Evolutionary conservation across 2,113 vertebrate genomes (phyloP).

Genomic region (Opisthocomus hoazin): DNA sequence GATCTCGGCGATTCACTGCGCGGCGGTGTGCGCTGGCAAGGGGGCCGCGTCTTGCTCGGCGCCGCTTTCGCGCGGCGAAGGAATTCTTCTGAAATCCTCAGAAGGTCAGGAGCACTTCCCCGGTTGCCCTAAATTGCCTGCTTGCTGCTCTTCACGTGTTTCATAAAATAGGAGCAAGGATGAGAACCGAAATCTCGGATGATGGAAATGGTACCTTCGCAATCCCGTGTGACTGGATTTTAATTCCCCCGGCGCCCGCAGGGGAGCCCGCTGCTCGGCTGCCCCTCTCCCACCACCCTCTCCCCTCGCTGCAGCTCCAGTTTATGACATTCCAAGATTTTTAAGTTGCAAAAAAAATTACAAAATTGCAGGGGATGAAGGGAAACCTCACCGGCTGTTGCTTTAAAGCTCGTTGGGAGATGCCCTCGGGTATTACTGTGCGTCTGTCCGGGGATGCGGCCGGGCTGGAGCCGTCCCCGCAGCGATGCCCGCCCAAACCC

Average conservation of each 20-base stretch:
- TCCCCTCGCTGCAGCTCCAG: conserved; percentile 33
- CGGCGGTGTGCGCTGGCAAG: background rate
- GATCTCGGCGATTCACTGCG: fast-evolving
- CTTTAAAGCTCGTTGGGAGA: background rate
- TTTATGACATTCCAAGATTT: background rate
- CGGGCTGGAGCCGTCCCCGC: background rate
- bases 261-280: background rate
- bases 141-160: background rate
- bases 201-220: background rate
- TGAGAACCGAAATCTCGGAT: background rate
- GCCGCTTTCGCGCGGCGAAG: background rate
- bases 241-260: background rate
- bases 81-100: background rate
- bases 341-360: background rate
- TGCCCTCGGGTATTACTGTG: fast-evolving
- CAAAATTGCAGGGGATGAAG: fast-evolving
- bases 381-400: background rate
- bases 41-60: background rate
- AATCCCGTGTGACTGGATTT: background rate
- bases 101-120: background rate
- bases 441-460: fast-evolving
- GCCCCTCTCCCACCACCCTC: background rate
- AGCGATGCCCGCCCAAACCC: no score
- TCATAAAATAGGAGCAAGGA: background rate
- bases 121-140: background rate